Evolutionary conservation across 2,888 invertebrate genomes (phyloP), one percentile per base, ranked within the genome.

Genomic region (Clepsis dumicolana): DNA sequence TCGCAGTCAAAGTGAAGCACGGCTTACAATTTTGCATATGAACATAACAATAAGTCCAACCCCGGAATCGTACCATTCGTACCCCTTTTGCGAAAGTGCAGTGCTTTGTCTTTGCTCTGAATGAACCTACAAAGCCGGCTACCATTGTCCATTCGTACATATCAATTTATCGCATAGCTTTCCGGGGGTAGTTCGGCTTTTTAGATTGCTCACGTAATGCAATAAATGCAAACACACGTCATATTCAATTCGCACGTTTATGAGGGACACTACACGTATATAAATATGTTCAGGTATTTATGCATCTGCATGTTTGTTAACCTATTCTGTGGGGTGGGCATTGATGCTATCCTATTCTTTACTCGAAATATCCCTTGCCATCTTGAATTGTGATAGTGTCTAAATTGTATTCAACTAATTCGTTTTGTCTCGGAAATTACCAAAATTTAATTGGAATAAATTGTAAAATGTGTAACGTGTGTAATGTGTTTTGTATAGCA

Each of bases 51-150:
- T 24, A 18, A 32, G 21, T 24, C 21, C 32, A n/a, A 56, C 14
- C 32, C 32, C 32, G 21, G 21, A 56, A 54, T 29, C 32, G 16
- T 35, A 32, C 35, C 44, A 18, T 44, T 8, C 44, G 18, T 5
- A 44, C 44, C 54, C 21, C 56, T 35, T 32, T 35, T 56, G 56
- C 32, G 35, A 7, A 52, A 48, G 48, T 48, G 52, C 52, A 52
- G 14, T n/a, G 32, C 32, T 56, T 56, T 56, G 32, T 56, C 52
- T 52, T n/a, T 25, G 35, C 56, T 56, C 25, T 56, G 32, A 56
- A 21, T 56, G 35, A 18, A 54, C 32, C 35, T 16, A 35, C n/a
- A 56, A 56, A 48, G 48, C 48, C 21, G 48, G 56, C 56, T 4
- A 56, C 32, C 32, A 56, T 56, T 56, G 56, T 56, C 56, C 35